phyloP scores from a whole-genome alignment of 2,797 vertebrate genomes.

The Eutrigla gurnardus region DNA sequence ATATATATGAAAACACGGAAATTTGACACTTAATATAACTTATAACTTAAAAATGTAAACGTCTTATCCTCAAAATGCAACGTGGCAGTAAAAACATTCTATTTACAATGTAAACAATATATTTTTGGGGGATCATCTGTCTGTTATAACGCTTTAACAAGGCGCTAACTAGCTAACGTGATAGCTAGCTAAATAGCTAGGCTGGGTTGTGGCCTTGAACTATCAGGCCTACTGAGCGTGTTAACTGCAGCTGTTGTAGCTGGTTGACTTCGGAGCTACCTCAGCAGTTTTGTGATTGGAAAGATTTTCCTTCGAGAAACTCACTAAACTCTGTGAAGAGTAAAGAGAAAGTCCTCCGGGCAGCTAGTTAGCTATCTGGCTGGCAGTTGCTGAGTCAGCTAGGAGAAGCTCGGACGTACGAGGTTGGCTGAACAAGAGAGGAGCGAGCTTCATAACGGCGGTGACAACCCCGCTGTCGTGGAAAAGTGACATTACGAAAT shows the following conservation, averaged over 20 bases:
- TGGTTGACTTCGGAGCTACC: background rate
- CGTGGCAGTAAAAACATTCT: too few species aligned
- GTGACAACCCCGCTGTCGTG: background rate
- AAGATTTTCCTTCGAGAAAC: background rate
- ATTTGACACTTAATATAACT: too few species aligned
- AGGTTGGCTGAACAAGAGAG: slow-evolving; percentile 19
- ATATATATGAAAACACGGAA: too few species aligned
- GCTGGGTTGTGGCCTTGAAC: background rate
- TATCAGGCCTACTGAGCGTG: background rate
- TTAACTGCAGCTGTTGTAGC: background rate
- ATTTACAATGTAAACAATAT: too few species aligned
- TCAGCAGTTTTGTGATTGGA: slow-evolving; percentile 5
- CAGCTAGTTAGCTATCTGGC: background rate
- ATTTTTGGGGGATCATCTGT: too few species aligned
- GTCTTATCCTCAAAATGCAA: too few species aligned
- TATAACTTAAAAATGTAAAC: too few species aligned
- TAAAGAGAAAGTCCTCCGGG: background rate
- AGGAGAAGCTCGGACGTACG: background rate
- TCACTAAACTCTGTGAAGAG: background rate
- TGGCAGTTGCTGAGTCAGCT: slow-evolving; percentile 19
- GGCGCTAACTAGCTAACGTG: background rate
- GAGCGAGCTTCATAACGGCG: background rate
- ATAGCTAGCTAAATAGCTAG: background rate
- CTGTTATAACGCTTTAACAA: background rate
- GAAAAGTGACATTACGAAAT: slow-evolving; percentile 19